Percentiles rank a stretch among this genome's conserved stretches.
phyloP scores from a whole-genome alignment of 2,888 invertebrate genomes.

The Eutolmus rufibarbis region DNA sequence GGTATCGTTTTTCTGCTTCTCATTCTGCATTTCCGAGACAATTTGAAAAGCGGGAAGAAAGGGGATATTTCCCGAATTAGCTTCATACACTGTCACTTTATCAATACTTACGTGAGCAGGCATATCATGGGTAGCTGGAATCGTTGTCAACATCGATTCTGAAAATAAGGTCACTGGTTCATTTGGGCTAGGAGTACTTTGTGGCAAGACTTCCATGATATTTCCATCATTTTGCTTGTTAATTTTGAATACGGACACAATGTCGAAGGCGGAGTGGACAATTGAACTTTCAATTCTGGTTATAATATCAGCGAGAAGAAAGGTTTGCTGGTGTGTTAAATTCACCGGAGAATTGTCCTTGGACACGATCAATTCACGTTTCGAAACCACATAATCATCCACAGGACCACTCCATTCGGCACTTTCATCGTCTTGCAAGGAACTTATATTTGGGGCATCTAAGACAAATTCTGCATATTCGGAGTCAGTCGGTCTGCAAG shows the following conservation, averaged over 20 bases:
- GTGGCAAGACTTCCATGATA: not conserved
- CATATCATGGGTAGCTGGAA: constrained; percentile 48
- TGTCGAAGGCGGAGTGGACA: constrained; percentile 55
- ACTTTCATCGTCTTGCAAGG: not conserved
- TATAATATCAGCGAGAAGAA: constrained; percentile 56
- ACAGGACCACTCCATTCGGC: not conserved
- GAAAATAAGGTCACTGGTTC: not conserved
- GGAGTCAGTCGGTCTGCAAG: not conserved
- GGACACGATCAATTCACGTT: not conserved
- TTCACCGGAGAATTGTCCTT: constrained; percentile 46
- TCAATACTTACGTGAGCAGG: constrained; percentile 58
- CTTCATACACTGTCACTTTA: constrained; percentile 52
- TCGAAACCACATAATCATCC: not conserved
- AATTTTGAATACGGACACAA: constrained; percentile 49
- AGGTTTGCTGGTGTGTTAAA: constrained; percentile 51
- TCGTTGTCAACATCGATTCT: not conserved
- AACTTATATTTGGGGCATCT: not conserved
- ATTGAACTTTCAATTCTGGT: constrained; percentile 56
- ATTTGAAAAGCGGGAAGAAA: constrained; percentile 42
- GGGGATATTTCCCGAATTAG: constrained; percentile 40
- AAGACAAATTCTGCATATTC: not conserved
- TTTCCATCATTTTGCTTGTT: constrained; percentile 50
- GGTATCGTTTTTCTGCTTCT: not conserved
- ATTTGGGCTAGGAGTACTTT: not conserved
- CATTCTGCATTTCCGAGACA: not conserved